Evolutionary conservation across 2,113 vertebrate species (phyloP), one percentile per base, ranked within the genome.

Genomic region (Thermophis baileyi): DNA sequence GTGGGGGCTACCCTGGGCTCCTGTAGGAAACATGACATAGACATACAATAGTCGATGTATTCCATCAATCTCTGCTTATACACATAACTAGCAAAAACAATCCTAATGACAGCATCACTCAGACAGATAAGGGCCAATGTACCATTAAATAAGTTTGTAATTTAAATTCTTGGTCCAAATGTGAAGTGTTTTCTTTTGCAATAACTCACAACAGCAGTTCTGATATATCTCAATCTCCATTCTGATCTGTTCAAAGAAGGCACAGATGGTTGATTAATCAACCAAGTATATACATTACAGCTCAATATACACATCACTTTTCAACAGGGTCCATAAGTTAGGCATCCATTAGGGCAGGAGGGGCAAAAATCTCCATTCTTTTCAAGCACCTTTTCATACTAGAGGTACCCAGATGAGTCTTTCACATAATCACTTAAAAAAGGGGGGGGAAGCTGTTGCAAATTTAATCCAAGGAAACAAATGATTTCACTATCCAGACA

Each of bases 171-270:
- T 44, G 57, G 40, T 27, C 88, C 69, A 57, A 47, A 49, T 22
- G 27, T 24, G 51, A 44, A 85, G 44, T 22, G 57, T 49, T 85
- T 86, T 86, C 46, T 49, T 93, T 90, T 86, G 53, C 47, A 63
- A 30, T 47, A 12, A 46, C 10, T 20, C 51, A 47, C 9, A 89
- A 27, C 57, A 69, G 14, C n/a, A 92, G n/a, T n/a, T 51, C 54
- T 93, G 24, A 22, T 40, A 9, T 11, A 47, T 55, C 35, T 69
- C 20, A 22, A 18, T 6, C 9, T 53, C 8, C 6, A 30, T 90
- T 60, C 2, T n/a, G 88, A 90, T 8, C 89, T 87, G 81, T 30
- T 93, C 89, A 93, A 93, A n/a, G 14, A 87, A 93, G 92, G n/a
- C 16, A 27, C 88, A 87, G 53, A 86, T 40, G 54, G 88, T 50